Evolutionary conservation across 2,888 invertebrate species (phyloP), one percentile per base, ranked within the genome.

Genomic region (Stenotaenia linearis): DNA sequence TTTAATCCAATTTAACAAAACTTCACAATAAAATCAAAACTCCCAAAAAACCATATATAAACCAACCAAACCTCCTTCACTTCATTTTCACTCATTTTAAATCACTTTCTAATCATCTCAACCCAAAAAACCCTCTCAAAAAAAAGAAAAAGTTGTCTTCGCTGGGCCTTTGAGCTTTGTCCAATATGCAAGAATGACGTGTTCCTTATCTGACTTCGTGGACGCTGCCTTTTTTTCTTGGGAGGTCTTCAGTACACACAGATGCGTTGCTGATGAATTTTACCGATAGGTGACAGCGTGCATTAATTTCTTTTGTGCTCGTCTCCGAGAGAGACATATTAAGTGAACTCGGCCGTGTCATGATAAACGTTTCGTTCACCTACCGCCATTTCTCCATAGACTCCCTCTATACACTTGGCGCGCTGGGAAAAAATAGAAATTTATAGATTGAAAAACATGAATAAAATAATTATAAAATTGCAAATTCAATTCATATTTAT

Each of bases 271-370:
- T 69, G 69, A 69, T 69, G 69, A 69, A 28, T 69, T 69, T 69
- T 69, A 69, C 69, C 69, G 69, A 69, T 69, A 69, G 69, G 69
- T 69, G 69, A 69, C 69, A 69, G 69, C 69, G 28, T 69, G 69
- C 69, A 69, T 69, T 69, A 69, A 69, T 69, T 69, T 69, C 69
- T 69, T 69, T 23, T 28, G 10, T 61, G 61, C 61, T 25, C 61
- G 61, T 61, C 61, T 61, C 61, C 25, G 23, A 61, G 23, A 10
- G 50, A 61, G 61, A 69, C 69, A 69, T 69, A 69, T 69, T 69
- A 69, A 69, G 69, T 69, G 69, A 69, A 69, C 69, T 69, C 69
- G 69, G 69, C 69, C 69, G 69, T 69, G 69, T 69, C 69, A 69
- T 69, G 69, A 69, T 69, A 69, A 69, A 69, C 69, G 69, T 69